phyloP scores from a whole-genome alignment of 2,888 invertebrate genomes.

The Pollenia angustigena region DNA sequence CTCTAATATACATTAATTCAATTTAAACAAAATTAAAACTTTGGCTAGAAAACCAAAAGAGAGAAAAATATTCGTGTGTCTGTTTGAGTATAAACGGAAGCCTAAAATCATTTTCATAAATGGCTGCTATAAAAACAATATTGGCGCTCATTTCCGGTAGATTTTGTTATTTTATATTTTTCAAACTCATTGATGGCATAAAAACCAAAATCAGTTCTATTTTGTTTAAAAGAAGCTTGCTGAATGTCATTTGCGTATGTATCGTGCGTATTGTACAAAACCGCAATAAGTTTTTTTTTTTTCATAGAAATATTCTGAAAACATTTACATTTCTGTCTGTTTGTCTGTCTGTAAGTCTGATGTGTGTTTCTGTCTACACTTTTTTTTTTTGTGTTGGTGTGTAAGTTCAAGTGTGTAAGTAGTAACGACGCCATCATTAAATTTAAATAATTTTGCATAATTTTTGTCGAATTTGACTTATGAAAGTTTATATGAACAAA shows the following conservation, averaged over 20 bases:
- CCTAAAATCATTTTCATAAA: slow-evolving; percentile 36
- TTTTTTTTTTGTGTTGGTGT: slow-evolving; percentile 10
- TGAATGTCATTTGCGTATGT: neutral
- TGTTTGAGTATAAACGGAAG: slow-evolving; percentile 55
- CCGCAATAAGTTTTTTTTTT: slow-evolving; percentile 40
- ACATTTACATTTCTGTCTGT: slow-evolving; percentile 53
- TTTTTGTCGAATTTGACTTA: slow-evolving; percentile 81
- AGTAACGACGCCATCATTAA: slow-evolving; percentile 76
- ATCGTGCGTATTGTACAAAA: neutral
- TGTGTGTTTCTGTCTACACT: neutral
- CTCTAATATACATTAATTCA: neutral
- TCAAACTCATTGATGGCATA: slow-evolving; percentile 39
- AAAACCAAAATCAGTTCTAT: slow-evolving; percentile 24
- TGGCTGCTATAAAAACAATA: slow-evolving; percentile 27
- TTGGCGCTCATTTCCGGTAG: slow-evolving; percentile 69
- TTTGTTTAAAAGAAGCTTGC: neutral
- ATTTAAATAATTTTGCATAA: slow-evolving; percentile 84
- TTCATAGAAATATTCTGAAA: slow-evolving; percentile 53
- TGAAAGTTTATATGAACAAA: slow-evolving; percentile 73
- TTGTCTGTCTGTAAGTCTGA: slow-evolving; percentile 2
- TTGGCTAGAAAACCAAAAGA: slow-evolving; percentile 32
- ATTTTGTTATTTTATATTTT: slow-evolving; percentile 32
- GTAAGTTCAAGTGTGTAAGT: slow-evolving; percentile 39
- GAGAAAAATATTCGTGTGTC: slow-evolving; percentile 4
- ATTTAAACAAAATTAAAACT: neutral